These are phyloP conservation scores for Cygnus olor DNA, from an alignment of 2,797 vertebrate genomes.

Conservation along the genomic window DNA sequence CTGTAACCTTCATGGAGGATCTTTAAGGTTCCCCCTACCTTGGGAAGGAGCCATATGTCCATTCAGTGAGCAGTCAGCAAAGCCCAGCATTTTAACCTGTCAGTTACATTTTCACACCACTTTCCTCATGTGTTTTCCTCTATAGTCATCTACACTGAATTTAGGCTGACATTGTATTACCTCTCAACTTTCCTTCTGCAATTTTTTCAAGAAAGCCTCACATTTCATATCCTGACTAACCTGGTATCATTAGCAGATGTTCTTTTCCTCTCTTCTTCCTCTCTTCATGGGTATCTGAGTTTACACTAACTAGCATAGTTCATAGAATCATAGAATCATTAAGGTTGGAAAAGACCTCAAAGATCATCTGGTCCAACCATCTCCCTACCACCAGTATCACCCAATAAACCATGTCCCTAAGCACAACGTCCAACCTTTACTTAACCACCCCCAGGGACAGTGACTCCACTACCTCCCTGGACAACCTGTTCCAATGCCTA, in stretches of 20 bases:
- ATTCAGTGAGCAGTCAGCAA: not conserved
- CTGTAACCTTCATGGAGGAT: not conserved
- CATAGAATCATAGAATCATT: no score
- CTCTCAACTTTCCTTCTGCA: not conserved
- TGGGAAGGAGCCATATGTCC: not conserved
- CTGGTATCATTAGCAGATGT: not conserved
- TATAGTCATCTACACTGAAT: not conserved
- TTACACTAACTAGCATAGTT: not conserved
- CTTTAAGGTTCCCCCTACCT: not conserved
- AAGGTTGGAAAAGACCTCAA: no score
- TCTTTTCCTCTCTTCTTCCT: not conserved
- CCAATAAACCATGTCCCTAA: no score
- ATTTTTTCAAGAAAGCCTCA: not conserved
- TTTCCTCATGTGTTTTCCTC: not conserved
- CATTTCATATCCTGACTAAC: not conserved
- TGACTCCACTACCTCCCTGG: no score
- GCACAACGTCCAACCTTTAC: no score
- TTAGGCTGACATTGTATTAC: not conserved
- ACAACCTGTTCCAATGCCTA: no score
- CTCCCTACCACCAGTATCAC: no score
- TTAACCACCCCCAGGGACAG: no score
- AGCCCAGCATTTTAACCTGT: not conserved
- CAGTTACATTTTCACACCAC: not conserved
- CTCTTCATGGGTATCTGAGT: not conserved
- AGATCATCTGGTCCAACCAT: no score